Conservation (phyloP, 1,140 invertebrate genomes). For the Spodoptera litura region DNA sequence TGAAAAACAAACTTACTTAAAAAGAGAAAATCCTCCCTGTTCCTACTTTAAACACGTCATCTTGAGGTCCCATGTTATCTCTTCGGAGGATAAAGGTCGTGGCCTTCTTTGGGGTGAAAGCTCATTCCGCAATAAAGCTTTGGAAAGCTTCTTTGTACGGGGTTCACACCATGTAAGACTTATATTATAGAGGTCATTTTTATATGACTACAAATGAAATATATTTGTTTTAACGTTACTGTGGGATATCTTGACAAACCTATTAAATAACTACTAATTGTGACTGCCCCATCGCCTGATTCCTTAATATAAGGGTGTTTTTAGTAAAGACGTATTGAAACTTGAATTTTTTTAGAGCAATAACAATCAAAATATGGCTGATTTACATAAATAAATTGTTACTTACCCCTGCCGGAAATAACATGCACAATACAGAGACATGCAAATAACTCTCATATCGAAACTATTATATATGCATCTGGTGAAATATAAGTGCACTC, state of each 20-base stretch:
- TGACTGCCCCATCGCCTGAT: too few relatives aligned
- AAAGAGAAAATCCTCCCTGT: constrained; percentile 30
- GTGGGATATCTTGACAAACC: too few relatives aligned
- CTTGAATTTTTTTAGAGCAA: too few relatives aligned
- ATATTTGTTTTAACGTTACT: not conserved
- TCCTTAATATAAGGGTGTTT: too few relatives aligned
- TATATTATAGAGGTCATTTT: not conserved
- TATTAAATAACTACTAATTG: too few relatives aligned
- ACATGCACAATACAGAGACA: too few relatives aligned
- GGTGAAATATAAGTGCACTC: constrained; percentile 26
- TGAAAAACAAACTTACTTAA: constrained; percentile 36
- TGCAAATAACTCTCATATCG: not conserved
- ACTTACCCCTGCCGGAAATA: too few relatives aligned
- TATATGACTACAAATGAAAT: not conserved
- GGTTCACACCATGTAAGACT: constrained; percentile 3
- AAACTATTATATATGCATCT: constrained; percentile 13
- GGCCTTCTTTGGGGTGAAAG: constrained; percentile 12
- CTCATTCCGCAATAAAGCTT: constrained; percentile 28
- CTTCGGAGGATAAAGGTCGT: constrained; percentile 23
- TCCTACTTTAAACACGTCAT: constrained; percentile 24
- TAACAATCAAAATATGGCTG: too few relatives aligned
- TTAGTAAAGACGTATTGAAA: too few relatives aligned
- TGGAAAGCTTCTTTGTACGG: not conserved
- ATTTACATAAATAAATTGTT: too few relatives aligned
- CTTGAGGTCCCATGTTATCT: constrained; percentile 28